These are phyloP conservation scores for Megaceryle alcyon DNA, from an alignment of 2,797 vertebrate species.

Conservation along the genomic window DNA sequence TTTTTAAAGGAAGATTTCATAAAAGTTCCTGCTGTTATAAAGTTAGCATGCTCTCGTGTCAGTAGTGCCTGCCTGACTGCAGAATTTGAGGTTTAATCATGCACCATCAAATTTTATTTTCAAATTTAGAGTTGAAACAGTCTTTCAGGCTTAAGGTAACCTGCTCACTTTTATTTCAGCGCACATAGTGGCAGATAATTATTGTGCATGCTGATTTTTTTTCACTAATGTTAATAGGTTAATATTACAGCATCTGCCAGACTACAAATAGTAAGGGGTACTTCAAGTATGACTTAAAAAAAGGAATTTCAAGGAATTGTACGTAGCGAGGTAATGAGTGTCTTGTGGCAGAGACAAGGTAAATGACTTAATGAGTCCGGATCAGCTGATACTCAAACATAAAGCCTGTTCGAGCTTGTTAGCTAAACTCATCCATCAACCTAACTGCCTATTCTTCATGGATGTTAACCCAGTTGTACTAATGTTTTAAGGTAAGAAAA, in stretches of 20 bases:
- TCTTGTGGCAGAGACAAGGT: background rate
- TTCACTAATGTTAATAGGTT: conserved; percentile 50
- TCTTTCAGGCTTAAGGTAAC: conserved; percentile 17
- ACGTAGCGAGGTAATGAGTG: background rate
- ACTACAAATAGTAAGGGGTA: conserved; percentile 42
- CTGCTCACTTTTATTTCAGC: conserved; percentile 16
- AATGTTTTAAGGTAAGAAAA: conserved; percentile 24
- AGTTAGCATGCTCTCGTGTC: background rate
- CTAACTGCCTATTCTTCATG: conserved; percentile 37
- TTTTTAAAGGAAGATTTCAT: background rate
- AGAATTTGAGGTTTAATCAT: conserved; percentile 30
- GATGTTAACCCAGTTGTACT: conserved; percentile 10
- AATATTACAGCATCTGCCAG: conserved; percentile 37
- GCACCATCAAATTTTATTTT: conserved; percentile 43
- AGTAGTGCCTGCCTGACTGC: background rate
- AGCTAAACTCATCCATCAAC: conserved; percentile 7
- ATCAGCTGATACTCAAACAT: conserved; percentile 21
- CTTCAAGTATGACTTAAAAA: conserved; percentile 20
- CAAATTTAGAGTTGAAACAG: conserved; percentile 26
- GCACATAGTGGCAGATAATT: conserved; percentile 31
- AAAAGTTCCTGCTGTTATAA: background rate
- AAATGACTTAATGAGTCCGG: background rate
- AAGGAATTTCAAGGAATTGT: background rate
- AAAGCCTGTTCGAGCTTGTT: conserved; percentile 35
- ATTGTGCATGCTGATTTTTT: conserved; percentile 6